Evolutionary conservation across 1,140 invertebrate species (phyloP).

Genomic region (Agraylea sexmaculata): DNA sequence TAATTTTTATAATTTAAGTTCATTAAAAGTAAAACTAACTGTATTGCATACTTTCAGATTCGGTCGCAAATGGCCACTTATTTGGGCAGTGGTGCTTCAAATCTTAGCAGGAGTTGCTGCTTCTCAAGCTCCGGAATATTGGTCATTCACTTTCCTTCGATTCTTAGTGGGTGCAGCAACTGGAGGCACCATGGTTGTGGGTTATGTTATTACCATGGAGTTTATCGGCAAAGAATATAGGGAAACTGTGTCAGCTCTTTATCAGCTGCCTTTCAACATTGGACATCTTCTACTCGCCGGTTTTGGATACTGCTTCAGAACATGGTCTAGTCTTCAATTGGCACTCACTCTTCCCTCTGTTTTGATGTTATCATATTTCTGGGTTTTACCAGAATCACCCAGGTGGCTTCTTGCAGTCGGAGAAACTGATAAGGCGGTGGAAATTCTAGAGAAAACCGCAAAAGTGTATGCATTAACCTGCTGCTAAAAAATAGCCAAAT

Average conservation of each 20-base stretch:
- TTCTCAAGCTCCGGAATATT: slow-evolving; percentile 46
- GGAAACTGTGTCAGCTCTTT: slow-evolving; percentile 47
- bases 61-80: slow-evolving; percentile 46
- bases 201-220: slow-evolving; percentile 46
- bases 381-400: slow-evolving; percentile 56
- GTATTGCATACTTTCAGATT: slow-evolving; percentile 35
- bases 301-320: slow-evolving; percentile 42
- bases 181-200: slow-evolving; percentile 49
- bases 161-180: slow-evolving; percentile 47
- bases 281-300: slow-evolving; percentile 42
- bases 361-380: slow-evolving; percentile 40
- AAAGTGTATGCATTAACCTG: slow-evolving; percentile 31
- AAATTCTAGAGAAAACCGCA: slow-evolving; percentile 43
- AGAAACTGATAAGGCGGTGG: slow-evolving; percentile 44
- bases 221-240: slow-evolving; percentile 43
- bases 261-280: slow-evolving; percentile 46
- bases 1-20: slow-evolving; percentile 7
- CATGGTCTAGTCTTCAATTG: slow-evolving; percentile 43
- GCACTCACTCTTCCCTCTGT: slow-evolving; percentile 41
- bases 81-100: slow-evolving; percentile 47
- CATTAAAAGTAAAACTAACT: background rate
- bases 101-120: slow-evolving; percentile 43
- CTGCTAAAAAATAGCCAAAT: too few species aligned
- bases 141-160: slow-evolving; percentile 46
- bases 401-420: slow-evolving; percentile 53